Evolutionary conservation across 2,797 vertebrate species (phyloP), one percentile per base, ranked within the genome.

Genomic region (Sparus aurata): DNA sequence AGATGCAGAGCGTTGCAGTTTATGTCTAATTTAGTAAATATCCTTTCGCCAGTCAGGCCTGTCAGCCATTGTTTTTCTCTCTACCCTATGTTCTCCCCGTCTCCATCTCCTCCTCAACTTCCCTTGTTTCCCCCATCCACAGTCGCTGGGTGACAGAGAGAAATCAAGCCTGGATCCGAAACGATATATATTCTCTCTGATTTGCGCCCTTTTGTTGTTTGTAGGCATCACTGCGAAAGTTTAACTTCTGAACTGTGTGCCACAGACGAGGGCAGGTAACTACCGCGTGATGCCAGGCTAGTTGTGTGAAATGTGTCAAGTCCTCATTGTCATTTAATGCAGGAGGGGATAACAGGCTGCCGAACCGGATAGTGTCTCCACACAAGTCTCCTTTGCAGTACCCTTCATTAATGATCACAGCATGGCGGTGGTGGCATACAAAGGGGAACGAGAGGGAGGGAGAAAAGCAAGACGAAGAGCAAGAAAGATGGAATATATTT

Each of bases 401-500:
- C 83, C 89, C 87, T 88, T 91, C 85, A 84, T 90, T 94, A 94
- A 86, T 84, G 82, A 91, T 89, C 85, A 80, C 79, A 88, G 80
- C 68, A n/a, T 61, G 72, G 60, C 18, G 60, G 73, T 67, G 77
- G 84, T 54, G 78, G 77, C 62, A 25, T 64, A 79, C 66, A 62
- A 85, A 83, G 71, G 69, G 69, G 54, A 88, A 76, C 20, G 63
- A 72, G 78, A 74, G 62, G 52, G 83, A 85, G 70, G 75, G 77
- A 87, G 83, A 76, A 82, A 86, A 82, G 89, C 79, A 78, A 76
- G 75, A 82, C 77, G 70, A 69, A 80, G 84, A 81, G 86, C 86
- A 72, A 79, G 76, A 87, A 76, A 95, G 95, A 98, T 94, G 96
- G 98, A 97, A 98, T 97, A 94, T 98, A 97, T 98, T 99, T 98